Conservation (phyloP, 2,113 vertebrate species). For the human (Homo sapiens) region GRCh38 chr11:25740001-25740500, state of each 20-base stretch:
- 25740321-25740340: not conserved
- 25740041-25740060: too few relatives aligned
- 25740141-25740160: too few relatives aligned
- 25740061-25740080: too few relatives aligned
- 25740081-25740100: too few relatives aligned
- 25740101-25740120: too few relatives aligned
- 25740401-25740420: not conserved
- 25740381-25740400: not conserved
- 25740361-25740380: not conserved
- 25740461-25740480: not conserved
- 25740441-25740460: not conserved
- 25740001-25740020: too few relatives aligned
- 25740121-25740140: too few relatives aligned
- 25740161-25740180: too few relatives aligned
- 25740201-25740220: not conserved
- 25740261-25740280: not conserved
- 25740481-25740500: not conserved
- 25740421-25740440: not conserved
- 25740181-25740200: too few relatives aligned
- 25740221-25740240: fast-evolving
- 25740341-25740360: not conserved
- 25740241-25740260: too few relatives aligned
- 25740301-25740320: not conserved
- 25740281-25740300: not conserved
- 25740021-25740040: too few relatives aligned